These are phyloP conservation scores for Crotalus viridis DNA, from an alignment of 2,113 vertebrate species.

Conservation along the genomic window DNA sequence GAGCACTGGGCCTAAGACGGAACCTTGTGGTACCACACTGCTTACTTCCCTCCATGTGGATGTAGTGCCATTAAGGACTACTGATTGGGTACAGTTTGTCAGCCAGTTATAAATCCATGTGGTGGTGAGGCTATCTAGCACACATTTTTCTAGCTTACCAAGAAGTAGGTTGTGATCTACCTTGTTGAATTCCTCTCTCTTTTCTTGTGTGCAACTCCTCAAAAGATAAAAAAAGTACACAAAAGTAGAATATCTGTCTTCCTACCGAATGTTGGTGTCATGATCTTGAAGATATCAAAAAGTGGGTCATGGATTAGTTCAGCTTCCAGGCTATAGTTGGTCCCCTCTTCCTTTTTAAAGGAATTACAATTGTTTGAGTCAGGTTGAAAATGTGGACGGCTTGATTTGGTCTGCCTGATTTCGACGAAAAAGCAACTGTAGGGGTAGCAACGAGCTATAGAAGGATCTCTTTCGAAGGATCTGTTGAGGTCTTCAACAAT, in stretches of 20 bases:
- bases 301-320: not conserved
- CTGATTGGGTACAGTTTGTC: no score
- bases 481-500: not conserved
- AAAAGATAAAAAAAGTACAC: not conserved
- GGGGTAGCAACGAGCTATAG: not conserved
- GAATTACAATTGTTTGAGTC: not conserved
- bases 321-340: not conserved
- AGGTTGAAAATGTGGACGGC: not conserved
- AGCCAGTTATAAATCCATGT: no score
- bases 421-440: not conserved
- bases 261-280: not conserved
- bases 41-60: no score
- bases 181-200: no score
- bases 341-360: not conserved
- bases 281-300: not conserved
- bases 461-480: not conserved
- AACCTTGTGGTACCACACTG: no score
- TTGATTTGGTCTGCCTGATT: not conserved
- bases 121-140: no score
- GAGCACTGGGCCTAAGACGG: no score
- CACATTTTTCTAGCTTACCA: no score
- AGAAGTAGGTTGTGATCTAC: no score
- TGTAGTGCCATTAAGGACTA: no score
- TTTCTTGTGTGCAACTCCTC: not conserved
- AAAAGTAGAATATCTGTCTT: not conserved